Evolutionary conservation across 1,140 invertebrate genomes (phyloP), one percentile per base, ranked within the genome.

Genomic region (Lucilia cuprina): DNA sequence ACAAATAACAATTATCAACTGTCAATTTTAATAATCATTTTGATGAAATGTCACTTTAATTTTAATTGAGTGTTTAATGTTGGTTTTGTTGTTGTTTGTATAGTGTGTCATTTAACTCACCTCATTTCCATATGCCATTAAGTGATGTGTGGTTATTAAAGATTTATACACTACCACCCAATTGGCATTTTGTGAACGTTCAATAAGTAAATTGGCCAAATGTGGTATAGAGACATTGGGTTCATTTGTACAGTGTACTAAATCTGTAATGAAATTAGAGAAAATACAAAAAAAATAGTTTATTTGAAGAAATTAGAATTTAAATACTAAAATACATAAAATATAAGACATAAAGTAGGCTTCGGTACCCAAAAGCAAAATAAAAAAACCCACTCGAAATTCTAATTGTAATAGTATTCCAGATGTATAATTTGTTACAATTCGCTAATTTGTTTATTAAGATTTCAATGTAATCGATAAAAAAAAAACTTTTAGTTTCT

Each of bases 111-210:
- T n/a, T 70, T 25, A 70, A 88, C 93, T 94, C 92, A 98, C 98
- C 95, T 99, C 98, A 93, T 99, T 99, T 90, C 99, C 99, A 94
- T 99, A 99, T 90, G 98, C 99, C 94, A 99, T 97, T 91, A 99
- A 94, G 92, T 99, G 98, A 94, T 99, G 99, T 86, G 99, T 98
- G 80, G 98, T 99, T 89, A 99, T 97, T 82, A 99, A 94, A 49
- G 98, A 95, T 93, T 99, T 99, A 92, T 99, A 99, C 60, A 99
- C 98, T 41, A 99, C 98, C 84, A 99, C 97, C 98, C 98, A 99
- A 91, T 97, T 99, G 86, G 96, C 95, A 93, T 98, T 98, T 92
- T 99, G 98, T 84, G 98, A 99, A 87, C 99, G 93, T 92, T 99
- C 98, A 90, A 99, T 98, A 86, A 99, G 94, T 86, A 99, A 93